phyloP scores from a whole-genome alignment of 37 sponge, comb jelly and placozoan species.

The Petrosia ficiformis region DNA sequence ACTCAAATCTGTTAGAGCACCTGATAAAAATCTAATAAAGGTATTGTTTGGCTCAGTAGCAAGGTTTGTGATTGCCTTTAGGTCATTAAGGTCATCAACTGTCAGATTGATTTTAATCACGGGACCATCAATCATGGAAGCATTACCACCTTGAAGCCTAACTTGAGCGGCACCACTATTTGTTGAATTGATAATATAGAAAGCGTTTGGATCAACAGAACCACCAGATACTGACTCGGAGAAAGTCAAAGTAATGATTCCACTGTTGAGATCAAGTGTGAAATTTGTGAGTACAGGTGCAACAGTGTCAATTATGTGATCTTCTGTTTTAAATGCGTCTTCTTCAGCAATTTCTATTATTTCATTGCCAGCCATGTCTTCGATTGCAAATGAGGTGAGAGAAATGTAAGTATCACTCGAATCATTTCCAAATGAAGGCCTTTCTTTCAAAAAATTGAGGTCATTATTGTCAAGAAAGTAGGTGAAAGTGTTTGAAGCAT shows the following conservation, averaged over 20 bases:
- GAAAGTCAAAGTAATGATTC: conserved; percentile 54
- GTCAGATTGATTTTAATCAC: conserved; percentile 47
- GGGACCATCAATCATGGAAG: conserved; percentile 40
- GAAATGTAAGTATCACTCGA: conserved; percentile 58
- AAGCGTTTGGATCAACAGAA: conserved; percentile 17
- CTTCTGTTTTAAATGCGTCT: conserved; percentile 25
- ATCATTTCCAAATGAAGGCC: conserved; percentile 36
- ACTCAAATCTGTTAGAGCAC: conserved; percentile 65
- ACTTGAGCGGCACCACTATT: conserved; percentile 6
- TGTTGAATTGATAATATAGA: conserved; percentile 36
- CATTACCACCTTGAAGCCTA: conserved; percentile 48
- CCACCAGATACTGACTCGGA: conserved; percentile 60
- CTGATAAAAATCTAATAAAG: conserved; percentile 41
- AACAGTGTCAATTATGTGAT: conserved; percentile 43
- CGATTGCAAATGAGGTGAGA: conserved; percentile 34
- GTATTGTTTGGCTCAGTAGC: conserved; percentile 52
- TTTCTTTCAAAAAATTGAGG: conserved; percentile 80
- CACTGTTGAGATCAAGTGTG: conserved; percentile 75
- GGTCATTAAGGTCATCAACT: conserved; percentile 41
- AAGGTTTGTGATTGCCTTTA: conserved; percentile 58
- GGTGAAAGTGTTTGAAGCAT: conserved; percentile 23
- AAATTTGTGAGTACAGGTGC: conserved; percentile 59
- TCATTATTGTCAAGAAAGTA: conserved; percentile 62
- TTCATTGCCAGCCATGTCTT: conserved; percentile 69
- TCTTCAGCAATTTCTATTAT: conserved; percentile 46